Percentiles rank a stretch among this genome's conserved stretches.
These are phyloP conservation scores for Sarcophaga subvicina DNA, from an alignment of 2,888 invertebrate species.

Conservation along the genomic window DNA sequence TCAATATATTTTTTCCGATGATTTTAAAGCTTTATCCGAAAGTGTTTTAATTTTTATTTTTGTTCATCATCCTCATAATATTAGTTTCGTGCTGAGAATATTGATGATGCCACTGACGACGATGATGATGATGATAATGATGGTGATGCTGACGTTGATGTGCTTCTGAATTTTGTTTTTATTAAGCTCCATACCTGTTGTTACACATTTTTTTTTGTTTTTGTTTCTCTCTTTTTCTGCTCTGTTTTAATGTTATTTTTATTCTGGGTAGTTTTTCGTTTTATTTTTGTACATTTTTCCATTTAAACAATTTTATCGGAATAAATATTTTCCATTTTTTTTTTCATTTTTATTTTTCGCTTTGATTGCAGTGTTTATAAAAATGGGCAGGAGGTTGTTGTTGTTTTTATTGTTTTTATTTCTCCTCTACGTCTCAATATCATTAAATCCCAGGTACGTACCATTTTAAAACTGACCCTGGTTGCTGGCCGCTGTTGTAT, in stretches of 20 bases:
- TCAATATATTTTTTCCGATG: too few relatives aligned
- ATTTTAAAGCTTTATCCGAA: too few relatives aligned
- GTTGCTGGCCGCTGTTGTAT: neutral
- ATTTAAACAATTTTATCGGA: constrained; percentile 49
- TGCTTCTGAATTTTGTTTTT: too few relatives aligned
- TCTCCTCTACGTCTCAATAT: neutral
- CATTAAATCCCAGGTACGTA: neutral
- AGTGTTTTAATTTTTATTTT: neutral
- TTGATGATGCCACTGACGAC: neutral
- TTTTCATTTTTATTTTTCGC: constrained; percentile 9
- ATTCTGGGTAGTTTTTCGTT: neutral
- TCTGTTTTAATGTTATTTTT: neutral
- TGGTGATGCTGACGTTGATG: too few relatives aligned
- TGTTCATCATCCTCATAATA: constrained; percentile 34
- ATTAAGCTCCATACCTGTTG: too few relatives aligned
- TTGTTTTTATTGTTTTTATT: neutral
- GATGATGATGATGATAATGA: neutral
- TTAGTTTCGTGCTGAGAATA: constrained; percentile 38
- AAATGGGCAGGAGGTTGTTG: neutral
- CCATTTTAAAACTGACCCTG: neutral
- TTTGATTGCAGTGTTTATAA: constrained; percentile 10
- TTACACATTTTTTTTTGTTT: too few relatives aligned
- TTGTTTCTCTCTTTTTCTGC: neutral
- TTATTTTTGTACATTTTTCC: constrained; percentile 49
- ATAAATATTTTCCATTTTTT: neutral